Conservation (phyloP, 2,113 vertebrate species). For the Pyrgilauda ruficollis region DNA sequence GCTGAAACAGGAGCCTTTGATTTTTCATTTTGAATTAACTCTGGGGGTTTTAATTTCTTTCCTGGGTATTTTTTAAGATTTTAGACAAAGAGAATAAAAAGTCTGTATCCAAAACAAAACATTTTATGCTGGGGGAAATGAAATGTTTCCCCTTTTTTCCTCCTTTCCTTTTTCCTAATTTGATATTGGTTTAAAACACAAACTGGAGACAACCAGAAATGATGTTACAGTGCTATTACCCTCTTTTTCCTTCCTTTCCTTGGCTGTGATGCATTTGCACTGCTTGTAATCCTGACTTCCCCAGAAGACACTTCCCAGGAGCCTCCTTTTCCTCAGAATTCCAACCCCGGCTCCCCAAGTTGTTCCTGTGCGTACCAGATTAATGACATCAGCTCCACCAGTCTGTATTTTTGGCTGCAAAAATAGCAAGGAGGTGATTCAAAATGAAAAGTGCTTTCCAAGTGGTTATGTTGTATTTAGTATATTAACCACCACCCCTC, state of each 20-base stretch:
- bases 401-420: constrained; percentile 37
- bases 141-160: not conserved
- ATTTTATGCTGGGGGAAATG: not conserved
- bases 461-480: constrained; percentile 52
- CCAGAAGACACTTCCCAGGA: not conserved
- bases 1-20: constrained; percentile 36
- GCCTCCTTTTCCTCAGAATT: not conserved
- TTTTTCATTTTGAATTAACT: constrained; percentile 46
- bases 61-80: not conserved
- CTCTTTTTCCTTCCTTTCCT: not conserved
- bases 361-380: constrained; percentile 9
- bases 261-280: not conserved
- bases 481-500: constrained; percentile 53
- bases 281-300: not conserved
- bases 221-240: not conserved
- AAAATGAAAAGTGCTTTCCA: constrained; percentile 46
- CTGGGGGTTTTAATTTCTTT: not conserved
- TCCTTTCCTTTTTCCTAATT: not conserved
- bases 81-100: not conserved
- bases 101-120: not conserved
- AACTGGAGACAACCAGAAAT: not conserved
- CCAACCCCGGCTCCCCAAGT: not conserved
- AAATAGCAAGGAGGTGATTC: constrained; percentile 65
- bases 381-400: constrained; percentile 34
- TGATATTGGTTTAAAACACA: not conserved